Percentiles rank a stretch among this genome's conserved stretches.
Evolutionary conservation across 2,113 vertebrate genomes (phyloP).

Genomic region (Malurus elegans): DNA sequence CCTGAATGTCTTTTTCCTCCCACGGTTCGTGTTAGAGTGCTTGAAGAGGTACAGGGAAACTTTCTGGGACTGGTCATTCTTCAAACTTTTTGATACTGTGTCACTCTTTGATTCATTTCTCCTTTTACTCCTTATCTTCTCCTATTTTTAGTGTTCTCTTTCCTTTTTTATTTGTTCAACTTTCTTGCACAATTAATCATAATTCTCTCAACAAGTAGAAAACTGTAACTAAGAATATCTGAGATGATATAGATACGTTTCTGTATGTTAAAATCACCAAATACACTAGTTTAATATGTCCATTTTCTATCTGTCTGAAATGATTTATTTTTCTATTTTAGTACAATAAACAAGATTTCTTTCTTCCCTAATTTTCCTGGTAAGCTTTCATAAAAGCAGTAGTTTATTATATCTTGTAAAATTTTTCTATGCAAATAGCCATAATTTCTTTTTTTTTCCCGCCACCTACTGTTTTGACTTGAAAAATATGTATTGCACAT

Average conservation of each 20-base stretch:
- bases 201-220: background rate
- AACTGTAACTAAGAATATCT: background rate
- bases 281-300: background rate
- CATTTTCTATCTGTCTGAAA: background rate
- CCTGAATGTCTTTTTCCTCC: conserved; percentile 42
- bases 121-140: background rate
- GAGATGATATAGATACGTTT: background rate
- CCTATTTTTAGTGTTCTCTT: conserved; percentile 6
- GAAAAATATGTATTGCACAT: background rate
- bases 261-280: background rate
- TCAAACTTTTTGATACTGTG: background rate
- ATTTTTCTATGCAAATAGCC: background rate
- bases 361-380: background rate
- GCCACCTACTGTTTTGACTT: background rate
- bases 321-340: background rate
- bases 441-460: background rate
- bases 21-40: background rate
- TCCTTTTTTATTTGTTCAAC: background rate
- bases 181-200: background rate
- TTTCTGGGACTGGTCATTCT: conserved; percentile 36
- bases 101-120: conserved; percentile 3
- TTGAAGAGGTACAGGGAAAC: conserved; percentile 44
- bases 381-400: background rate
- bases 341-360: background rate
- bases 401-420: background rate